Conservation (phyloP, 92 coral and sea anemone species). For the Umimayanthus chanpuru region DNA sequence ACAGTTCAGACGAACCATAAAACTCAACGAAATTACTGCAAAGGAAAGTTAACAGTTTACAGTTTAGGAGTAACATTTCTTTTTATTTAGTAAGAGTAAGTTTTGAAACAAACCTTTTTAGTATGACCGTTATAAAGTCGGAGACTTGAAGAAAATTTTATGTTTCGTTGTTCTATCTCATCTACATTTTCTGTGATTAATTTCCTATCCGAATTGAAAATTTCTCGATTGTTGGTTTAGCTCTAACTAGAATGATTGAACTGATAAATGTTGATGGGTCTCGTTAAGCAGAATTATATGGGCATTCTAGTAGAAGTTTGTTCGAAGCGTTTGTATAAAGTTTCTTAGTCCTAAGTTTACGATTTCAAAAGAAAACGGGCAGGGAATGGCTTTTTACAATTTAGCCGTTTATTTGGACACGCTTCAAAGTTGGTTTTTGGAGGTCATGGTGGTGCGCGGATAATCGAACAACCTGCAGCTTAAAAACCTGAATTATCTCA, state of each 20-base stretch:
- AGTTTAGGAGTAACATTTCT: background rate
- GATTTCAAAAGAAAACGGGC: background rate
- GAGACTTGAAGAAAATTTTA: background rate
- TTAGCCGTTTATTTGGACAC: background rate
- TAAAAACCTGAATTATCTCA: background rate
- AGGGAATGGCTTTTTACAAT: background rate
- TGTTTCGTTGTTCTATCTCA: background rate
- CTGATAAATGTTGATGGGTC: conserved; percentile 5
- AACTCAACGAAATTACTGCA: background rate
- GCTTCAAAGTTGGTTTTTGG: conserved; percentile 20
- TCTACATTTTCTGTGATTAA: conserved; percentile 29
- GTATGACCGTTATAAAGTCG: too few relatives aligned
- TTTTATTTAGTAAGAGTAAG: too few relatives aligned
- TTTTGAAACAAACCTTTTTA: background rate
- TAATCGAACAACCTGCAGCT: conserved; percentile 31
- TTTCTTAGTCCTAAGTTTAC: background rate
- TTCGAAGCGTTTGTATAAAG: background rate
- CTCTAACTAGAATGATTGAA: background rate
- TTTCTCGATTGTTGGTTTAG: conserved; percentile 5
- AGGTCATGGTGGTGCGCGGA: conserved; percentile 9
- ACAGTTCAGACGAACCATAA: background rate
- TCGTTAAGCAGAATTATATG: background rate
- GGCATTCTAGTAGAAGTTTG: background rate
- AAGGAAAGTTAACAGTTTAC: background rate
- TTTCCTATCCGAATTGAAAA: conserved; percentile 13